Evolutionary conservation across 2,113 vertebrate genomes (phyloP), one percentile per base, ranked within the genome.

Genomic region (Speoplatyrhinus poulsoni): DNA sequence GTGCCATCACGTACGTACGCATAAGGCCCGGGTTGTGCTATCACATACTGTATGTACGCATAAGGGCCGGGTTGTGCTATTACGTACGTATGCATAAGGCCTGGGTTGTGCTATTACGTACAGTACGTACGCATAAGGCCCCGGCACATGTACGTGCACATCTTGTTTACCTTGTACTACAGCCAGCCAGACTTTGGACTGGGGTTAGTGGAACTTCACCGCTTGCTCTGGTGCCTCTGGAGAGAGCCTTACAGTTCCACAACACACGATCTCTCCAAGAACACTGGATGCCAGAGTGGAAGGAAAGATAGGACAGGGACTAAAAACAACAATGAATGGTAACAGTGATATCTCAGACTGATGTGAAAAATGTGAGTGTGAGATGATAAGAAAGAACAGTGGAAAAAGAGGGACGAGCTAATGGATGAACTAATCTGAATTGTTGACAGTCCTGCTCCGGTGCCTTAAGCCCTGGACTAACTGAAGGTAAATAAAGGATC

Each of bases 181-280:
- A 60, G 49, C 62, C 6, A 16, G 1, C 60, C 36, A 75, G 46
- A 46, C 17, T 67, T 59, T 76, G n/a, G 63, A 56, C 48, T 9
- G 62, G 47, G 2, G 11, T 16, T 47, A 26, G 26, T 26, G 26
- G 26, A 26, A 2, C 26, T 26, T 26, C 26, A 6, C 46, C 48
- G 46, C 33, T 59, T 67, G 72, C 65, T 81, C 70, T 65, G 60
- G 57, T 47, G 55, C 75, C 63, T 79, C 63, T 66, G 64, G 66
- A 52, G 73, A 77, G 79, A 76, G 33, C 47, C 33, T 49, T 79
- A 55, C 56, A 72, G 49, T 69, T 55, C 67, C 47, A 68, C 36
- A 41, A 65, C 65, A 78, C 84, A 56, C 81, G 84, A 89, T 81
- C 26, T 26, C 26, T 70, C 13, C 64, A 56, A 7, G 9, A 63